phyloP scores from a whole-genome alignment of 1,140 invertebrate species.

The Steinernema khuongi region DNA sequence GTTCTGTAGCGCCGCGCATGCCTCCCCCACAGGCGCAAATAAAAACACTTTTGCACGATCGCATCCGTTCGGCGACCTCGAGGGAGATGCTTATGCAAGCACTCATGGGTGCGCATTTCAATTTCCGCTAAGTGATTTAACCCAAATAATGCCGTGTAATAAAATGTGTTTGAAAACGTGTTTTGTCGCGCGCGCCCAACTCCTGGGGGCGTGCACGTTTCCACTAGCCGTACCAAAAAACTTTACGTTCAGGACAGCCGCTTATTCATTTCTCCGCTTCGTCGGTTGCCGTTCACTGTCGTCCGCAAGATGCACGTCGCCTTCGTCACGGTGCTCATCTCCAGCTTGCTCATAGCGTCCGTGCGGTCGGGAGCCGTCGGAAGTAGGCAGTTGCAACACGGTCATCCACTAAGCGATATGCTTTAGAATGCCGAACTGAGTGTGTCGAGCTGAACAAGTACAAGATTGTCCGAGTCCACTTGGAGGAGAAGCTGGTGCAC shows the following conservation, averaged over 20 bases:
- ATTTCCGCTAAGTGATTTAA: conserved; percentile 6
- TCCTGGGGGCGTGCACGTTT: not conserved
- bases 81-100: not conserved
- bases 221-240: not conserved
- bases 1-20: not conserved
- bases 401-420: not conserved
- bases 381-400: conserved; percentile 23
- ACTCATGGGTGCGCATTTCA: not conserved
- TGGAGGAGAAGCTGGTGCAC: conserved; percentile 26
- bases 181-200: not conserved
- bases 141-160: not conserved
- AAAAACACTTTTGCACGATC: conserved; percentile 9
- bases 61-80: not conserved
- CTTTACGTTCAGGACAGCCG: not conserved
- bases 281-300: not conserved
- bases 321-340: not conserved
- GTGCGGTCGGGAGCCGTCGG: conserved; percentile 22
- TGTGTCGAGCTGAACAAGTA: conserved; percentile 32
- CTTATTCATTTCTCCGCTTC: not conserved
- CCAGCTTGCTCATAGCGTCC: not conserved
- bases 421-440: conserved; percentile 37
- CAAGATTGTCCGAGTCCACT: conserved; percentile 34
- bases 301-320: not conserved
- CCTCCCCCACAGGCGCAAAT: not conserved
- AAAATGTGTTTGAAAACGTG: conserved; percentile 2